Evolutionary conservation across 2,888 invertebrate species (phyloP), one percentile per base, ranked within the genome.

Genomic region (Drosophila atripex): DNA sequence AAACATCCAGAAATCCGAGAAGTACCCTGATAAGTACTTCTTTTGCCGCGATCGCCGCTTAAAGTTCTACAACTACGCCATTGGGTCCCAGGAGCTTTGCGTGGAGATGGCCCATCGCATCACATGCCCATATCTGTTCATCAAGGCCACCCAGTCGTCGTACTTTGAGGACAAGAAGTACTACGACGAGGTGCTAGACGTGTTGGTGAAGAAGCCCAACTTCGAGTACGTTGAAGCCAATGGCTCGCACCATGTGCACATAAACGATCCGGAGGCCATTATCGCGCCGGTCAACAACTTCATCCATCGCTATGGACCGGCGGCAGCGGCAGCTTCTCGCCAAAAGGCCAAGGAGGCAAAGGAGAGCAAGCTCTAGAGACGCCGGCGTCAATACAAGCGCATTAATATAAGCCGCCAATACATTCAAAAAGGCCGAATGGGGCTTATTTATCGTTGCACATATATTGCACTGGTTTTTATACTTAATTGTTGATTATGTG

Each of bases 211-310:
- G 61, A 92, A 94, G 78, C 89, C 91, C 0, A 92, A 94, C 66
- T 95, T 94, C 78, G 93, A 93, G 86, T 93, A 93, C 77, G 92
- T 94, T 49, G 92, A 93, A 61, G 91, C 95, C 0, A 93, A 94
- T 54, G 96, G 96, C 1, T 93, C 93, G 2, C 96, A 96, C 91
- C 95, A 96, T 90, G 91, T 94, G 63, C 96, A 96, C 91, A 92
- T 96, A 75, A 95, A 94, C 77, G 92, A 94, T 80, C 95, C 96
- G 3, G 93, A 94, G 88, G 79, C 82, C 55, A 91, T 95, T 32
- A 93, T 93, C 16, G 92, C 92, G 0, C 88, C 93, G 41, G 92
- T 95, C 53, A 92, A 92, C 73, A 91, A 93, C 25, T 95, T 95
- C 89, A 92, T 95, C 66, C 93, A 93, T 52, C 88, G 86, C 25